Evolutionary conservation across 2,797 vertebrate species (phyloP).

Genomic region (Lagodon rhomboides): DNA sequence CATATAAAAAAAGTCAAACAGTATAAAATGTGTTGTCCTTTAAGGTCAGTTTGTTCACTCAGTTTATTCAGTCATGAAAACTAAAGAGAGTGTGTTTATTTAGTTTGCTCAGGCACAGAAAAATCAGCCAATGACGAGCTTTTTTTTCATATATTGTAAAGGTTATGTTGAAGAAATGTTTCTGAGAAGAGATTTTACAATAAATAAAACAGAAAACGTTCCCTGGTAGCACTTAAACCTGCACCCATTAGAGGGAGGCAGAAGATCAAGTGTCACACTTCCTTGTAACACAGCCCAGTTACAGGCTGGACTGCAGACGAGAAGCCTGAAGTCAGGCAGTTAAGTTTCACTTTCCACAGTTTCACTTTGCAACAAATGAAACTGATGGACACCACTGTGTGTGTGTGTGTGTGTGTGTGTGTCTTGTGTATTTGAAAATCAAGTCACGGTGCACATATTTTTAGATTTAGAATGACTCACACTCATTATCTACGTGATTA

Average conservation of each 20-base stretch:
- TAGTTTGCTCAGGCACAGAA: too few relatives aligned
- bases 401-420: background rate
- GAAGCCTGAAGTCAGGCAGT: background rate
- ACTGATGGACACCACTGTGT: slow-evolving; percentile 26
- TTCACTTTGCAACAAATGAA: slow-evolving; percentile 68
- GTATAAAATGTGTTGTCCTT: too few relatives aligned
- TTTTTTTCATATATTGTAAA: too few relatives aligned
- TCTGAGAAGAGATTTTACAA: background rate
- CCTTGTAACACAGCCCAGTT: background rate
- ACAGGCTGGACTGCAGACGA: background rate
- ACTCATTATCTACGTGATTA: background rate
- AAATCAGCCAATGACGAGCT: too few relatives aligned
- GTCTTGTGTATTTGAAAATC: background rate
- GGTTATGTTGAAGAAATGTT: too few relatives aligned
- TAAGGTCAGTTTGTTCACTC: too few relatives aligned
- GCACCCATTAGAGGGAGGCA: background rate
- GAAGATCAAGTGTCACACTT: background rate
- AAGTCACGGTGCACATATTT: background rate
- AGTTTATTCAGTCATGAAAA: too few relatives aligned
- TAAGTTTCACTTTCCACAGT: slow-evolving; percentile 53
- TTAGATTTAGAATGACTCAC: too few relatives aligned
- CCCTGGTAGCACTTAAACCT: background rate
- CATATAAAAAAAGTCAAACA: too few relatives aligned
- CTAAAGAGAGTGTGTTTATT: too few relatives aligned
- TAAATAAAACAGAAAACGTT: background rate